These are phyloP conservation scores for Apocheima hispidaria DNA, from an alignment of 2,888 invertebrate species.

Conservation along the genomic window DNA sequence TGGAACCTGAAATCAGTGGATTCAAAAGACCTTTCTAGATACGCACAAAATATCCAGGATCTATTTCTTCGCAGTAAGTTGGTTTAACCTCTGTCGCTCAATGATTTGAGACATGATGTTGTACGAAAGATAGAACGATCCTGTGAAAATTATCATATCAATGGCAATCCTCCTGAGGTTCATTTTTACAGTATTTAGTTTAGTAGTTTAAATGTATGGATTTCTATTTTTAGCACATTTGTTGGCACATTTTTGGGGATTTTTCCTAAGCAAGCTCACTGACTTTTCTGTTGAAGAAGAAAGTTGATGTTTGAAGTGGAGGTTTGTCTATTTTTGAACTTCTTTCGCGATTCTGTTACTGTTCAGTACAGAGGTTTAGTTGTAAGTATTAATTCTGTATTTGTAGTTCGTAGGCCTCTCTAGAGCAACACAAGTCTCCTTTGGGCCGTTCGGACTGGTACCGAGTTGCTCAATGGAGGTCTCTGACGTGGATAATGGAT, in stretches of 20 bases:
- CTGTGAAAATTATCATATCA: conserved; percentile 59
- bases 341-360: not conserved
- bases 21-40: not conserved
- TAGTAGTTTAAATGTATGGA: not conserved
- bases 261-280: not conserved
- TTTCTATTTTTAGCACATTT: not conserved
- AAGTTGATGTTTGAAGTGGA: not conserved
- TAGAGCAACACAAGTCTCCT: no score
- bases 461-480: no score
- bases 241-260: not conserved
- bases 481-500: no score
- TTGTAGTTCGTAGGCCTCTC: no score
- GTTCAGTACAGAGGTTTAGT: no score
- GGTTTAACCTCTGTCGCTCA: conserved; percentile 51
- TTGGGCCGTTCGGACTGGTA: no score
- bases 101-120: conserved; percentile 60
- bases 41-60: not conserved
- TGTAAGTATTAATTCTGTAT: no score
- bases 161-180: conserved; percentile 52
- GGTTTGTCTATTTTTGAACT: not conserved
- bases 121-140: conserved; percentile 64
- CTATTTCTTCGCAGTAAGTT: conserved; percentile 25
- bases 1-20: no score
- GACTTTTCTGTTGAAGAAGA: not conserved
- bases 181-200: conserved; percentile 42